phyloP scores from a whole-genome alignment of 1,140 invertebrate species.

The Formica selysi region DNA sequence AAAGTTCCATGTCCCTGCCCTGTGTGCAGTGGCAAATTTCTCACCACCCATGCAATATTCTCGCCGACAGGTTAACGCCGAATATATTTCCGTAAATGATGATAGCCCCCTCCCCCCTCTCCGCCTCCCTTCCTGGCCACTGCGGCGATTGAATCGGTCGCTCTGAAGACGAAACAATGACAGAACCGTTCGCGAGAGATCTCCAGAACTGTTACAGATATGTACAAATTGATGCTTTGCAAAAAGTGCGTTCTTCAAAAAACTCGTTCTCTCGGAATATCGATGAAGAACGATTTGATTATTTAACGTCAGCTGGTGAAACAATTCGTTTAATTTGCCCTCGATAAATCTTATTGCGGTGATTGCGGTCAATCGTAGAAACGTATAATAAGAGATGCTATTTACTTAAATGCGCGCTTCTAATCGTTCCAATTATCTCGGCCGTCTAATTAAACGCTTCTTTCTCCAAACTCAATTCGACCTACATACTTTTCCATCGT shows the following conservation, averaged over 20 bases:
- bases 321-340: background rate
- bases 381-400: slow-evolving; percentile 3
- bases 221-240: background rate
- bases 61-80: slow-evolving; percentile 61
- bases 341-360: background rate
- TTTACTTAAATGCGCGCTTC: background rate
- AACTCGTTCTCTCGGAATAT: background rate
- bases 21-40: slow-evolving; percentile 70
- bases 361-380: background rate
- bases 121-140: too few species aligned
- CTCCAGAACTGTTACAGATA: background rate
- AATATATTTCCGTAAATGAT: slow-evolving; percentile 64
- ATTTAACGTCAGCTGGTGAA: background rate
- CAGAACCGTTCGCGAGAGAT: background rate
- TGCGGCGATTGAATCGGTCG: slow-evolving; percentile 29
- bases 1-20: slow-evolving; percentile 69
- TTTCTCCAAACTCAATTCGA: background rate
- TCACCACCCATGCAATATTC: slow-evolving; percentile 72
- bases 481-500: background rate
- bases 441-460: background rate
- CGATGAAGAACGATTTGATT: background rate
- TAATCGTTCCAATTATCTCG: slow-evolving; percentile 32
- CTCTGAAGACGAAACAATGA: slow-evolving; percentile 1
- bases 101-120: too few species aligned
- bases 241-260: background rate